Evolutionary conservation across 2,888 invertebrate genomes (phyloP).

Genomic region (Artemia sinica): DNA sequence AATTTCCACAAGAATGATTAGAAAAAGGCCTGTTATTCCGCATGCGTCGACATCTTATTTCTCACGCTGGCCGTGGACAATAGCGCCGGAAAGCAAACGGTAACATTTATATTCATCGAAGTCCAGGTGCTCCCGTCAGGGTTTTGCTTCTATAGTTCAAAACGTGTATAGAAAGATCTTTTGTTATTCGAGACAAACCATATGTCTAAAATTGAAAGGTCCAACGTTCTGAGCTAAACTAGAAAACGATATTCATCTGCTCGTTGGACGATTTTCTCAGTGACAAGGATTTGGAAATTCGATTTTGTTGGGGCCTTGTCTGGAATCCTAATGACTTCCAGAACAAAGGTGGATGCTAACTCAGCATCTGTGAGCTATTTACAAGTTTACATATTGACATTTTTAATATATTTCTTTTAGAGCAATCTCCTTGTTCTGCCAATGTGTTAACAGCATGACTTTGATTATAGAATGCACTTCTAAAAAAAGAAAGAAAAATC

Average conservation of each 20-base stretch:
- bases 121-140: not conserved
- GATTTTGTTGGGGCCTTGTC: not conserved
- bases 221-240: not conserved
- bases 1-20: no score
- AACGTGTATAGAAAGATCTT: conserved; percentile 2
- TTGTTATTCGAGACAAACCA: conserved; percentile 10
- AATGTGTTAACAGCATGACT: no score
- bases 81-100: not conserved
- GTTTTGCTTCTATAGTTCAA: conserved; percentile 5
- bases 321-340: conserved; percentile 11
- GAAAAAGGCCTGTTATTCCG: no score
- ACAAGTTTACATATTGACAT: no score
- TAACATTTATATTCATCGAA: conserved; percentile 10
- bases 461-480: no score
- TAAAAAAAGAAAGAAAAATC: no score
- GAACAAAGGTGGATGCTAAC: not conserved
- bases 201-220: conserved; percentile 1
- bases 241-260: conserved; percentile 9
- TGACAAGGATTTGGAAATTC: not conserved
- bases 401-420: no score
- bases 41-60: not conserved
- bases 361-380: no score
- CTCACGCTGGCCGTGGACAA: conserved; percentile 8
- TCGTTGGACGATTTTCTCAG: not conserved
- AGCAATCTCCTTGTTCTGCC: no score